Base-by-base conservation (phyloP, 1,140 invertebrate genomes). In the Leptinotarsa texana region DNA sequence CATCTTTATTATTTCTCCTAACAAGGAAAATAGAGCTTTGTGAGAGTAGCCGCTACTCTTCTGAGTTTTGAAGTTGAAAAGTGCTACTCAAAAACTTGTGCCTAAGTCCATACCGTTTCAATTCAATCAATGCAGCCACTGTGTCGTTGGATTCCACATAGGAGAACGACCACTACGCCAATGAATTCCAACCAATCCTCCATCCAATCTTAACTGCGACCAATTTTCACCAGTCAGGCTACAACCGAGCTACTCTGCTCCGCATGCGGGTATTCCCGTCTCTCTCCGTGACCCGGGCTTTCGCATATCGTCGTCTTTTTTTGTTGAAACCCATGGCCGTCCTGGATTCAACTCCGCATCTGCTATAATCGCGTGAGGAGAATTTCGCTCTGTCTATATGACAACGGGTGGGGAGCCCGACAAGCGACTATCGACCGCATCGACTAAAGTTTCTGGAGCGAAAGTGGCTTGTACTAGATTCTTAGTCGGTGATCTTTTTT, bases 151-250 rank as follows among this genome's bases (percentile, higher is more conserved):
- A 42, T 42, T 42, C 33, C 33, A 11, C 2, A 42, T 8, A 11
- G 8, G 2, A 42, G 33, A 42, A 42, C 33, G 33, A 0, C 51
- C 4, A 68, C 33, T 51, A 61, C 69, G 69, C 69, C 69, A 70
- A 18, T 70, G 69, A 22, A 22, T 61, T 61, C 69, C 69, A 21
- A 70, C 69, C 69, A 61, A 65, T 65, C 15, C 68, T 69, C 68
- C 68, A 69, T 69, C 68, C 68, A 69, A 69, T 69, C 48, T 57
- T 69, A 48, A 48, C 48, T 69, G n/a, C 68, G 21, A 69, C 22
- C 48, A 69, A 69, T 47, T 69, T 69, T 22, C 68, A 69, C 68
- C 68, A 69, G 68, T 51, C 68, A 21, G 51, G 21, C 63, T 42
- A 21, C 63, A n/a, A 73, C 22, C 57, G 24, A 18, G 13, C 62